Percentiles rank a stretch among this genome's conserved stretches.
Evolutionary conservation across 2,113 vertebrate genomes (phyloP).

Genomic region (Equus quagga): DNA sequence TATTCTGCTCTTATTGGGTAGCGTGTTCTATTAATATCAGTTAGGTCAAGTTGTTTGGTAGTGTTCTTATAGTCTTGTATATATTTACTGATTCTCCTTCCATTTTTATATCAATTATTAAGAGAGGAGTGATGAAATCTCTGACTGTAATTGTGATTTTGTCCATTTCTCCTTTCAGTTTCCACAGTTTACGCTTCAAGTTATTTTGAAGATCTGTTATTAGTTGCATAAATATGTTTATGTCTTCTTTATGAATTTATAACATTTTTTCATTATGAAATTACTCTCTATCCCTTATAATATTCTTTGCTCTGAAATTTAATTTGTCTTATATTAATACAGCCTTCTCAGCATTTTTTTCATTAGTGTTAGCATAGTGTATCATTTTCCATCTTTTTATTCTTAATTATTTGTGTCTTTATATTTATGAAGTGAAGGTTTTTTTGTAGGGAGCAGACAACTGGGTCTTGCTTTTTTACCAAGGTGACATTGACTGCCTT

Average conservation of each 20-base stretch:
- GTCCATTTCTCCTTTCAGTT: background rate
- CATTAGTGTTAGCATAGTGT: background rate
- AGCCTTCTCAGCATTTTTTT: background rate
- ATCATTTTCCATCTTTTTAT: background rate
- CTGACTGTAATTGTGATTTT: background rate
- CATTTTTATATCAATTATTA: background rate
- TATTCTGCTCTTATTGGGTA: background rate
- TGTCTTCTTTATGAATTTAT: background rate
- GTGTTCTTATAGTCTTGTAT: background rate
- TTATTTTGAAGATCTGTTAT: background rate
- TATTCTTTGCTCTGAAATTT: background rate
- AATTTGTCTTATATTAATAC: background rate
- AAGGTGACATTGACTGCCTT: background rate
- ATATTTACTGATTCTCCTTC: background rate
- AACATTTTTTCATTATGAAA: background rate
- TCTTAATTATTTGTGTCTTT: background rate
- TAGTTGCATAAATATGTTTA: background rate
- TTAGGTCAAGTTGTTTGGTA: background rate
- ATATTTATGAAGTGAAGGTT: background rate
- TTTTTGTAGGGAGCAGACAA: background rate
- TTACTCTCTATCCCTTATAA: background rate
- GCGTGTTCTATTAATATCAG: background rate
- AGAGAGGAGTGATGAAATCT: background rate
- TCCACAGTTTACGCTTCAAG: background rate
- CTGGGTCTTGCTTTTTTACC: background rate